Base-by-base conservation (phyloP, 2,888 invertebrate species). In the Hydraecia micacea region DNA sequence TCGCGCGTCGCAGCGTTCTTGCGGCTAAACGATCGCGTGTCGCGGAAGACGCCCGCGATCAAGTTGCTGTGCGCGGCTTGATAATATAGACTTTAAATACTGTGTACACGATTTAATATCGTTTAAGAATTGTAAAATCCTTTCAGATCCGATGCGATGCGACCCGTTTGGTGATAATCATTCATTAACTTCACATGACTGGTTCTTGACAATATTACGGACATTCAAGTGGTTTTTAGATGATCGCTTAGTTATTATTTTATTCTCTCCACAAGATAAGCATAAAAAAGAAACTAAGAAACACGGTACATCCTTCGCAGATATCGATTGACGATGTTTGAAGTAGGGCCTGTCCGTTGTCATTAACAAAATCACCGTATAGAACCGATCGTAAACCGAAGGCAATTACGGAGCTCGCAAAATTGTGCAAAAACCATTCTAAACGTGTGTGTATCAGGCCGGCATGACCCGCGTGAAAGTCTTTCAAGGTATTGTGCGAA, bases 401-500 rank as follows among this genome's bases (percentile, higher is more conserved):
- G 73, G 75, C 84, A 87, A 89, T 86, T 84, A 85, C 77, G 71
- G 71, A 86, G 72, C 70, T 78, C 75, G 77, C 77, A 76, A 81
- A 85, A 81, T 81, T 76, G 69, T 39, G 65, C 65, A 76, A 84
- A 84, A 83, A 82, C 81, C 79, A 78, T 80, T 73, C 72, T 52
- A 79, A 87, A 83, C 75, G 71, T 85, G 66, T 75, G 67, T 76
- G 88, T 92, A 94, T 95, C 79, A 95, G 94, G 94, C 89, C 76
- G 81, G 66, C 91, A 95, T 92, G 90, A 91, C 84, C 78, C 68
- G 85, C 91, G 93, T 91, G 95, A 95, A 95, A 95, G 95, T 94
- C 89, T 88, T 86, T 78, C 84, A 78, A 82, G 81, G 91, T 91
- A 91, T 93, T 92, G 91, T 92, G 87, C 90, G 89, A 87, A 88